Conservation (phyloP, 2,113 vertebrate species). For the Motacilla tschutschensis region DNA sequence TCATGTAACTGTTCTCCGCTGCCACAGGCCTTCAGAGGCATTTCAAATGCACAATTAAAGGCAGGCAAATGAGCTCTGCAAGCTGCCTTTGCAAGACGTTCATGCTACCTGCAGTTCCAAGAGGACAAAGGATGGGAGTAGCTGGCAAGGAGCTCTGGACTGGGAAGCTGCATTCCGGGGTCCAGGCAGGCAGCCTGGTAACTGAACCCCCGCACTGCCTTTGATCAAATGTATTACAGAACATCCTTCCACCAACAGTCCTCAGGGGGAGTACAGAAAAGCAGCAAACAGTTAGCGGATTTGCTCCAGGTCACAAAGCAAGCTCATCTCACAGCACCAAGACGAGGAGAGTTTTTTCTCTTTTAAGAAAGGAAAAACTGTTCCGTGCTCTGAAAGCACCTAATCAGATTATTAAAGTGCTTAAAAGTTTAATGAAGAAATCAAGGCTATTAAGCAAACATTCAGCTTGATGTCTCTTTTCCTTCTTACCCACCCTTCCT, state of each 20-base stretch:
- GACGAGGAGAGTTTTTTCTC: neutral
- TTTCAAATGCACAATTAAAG: neutral
- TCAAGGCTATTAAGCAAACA: constrained; percentile 55
- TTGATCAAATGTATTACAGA: neutral
- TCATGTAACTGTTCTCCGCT: constrained; percentile 16
- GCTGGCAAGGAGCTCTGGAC: neutral
- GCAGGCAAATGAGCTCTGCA: neutral
- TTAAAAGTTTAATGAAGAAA: constrained; percentile 50
- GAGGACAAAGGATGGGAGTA: neutral
- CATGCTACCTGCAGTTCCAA: neutral
- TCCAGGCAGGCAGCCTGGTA: neutral
- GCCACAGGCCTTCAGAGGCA: constrained; percentile 3
- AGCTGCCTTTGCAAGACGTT: neutral
- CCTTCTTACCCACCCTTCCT: constrained; percentile 69
- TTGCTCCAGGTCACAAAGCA: neutral
- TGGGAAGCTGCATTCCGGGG: neutral
- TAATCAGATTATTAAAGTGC: constrained; percentile 42
- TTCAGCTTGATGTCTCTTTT: constrained; percentile 50
- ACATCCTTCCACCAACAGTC: neutral
- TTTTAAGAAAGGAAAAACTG: neutral
- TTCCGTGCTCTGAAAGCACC: neutral
- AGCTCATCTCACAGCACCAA: neutral
- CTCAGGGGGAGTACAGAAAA: neutral
- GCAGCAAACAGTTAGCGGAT: neutral
- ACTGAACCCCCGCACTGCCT: neutral